phyloP scores from a whole-genome alignment of 2,797 vertebrate species.

The Onychomys leucogaster region DNA sequence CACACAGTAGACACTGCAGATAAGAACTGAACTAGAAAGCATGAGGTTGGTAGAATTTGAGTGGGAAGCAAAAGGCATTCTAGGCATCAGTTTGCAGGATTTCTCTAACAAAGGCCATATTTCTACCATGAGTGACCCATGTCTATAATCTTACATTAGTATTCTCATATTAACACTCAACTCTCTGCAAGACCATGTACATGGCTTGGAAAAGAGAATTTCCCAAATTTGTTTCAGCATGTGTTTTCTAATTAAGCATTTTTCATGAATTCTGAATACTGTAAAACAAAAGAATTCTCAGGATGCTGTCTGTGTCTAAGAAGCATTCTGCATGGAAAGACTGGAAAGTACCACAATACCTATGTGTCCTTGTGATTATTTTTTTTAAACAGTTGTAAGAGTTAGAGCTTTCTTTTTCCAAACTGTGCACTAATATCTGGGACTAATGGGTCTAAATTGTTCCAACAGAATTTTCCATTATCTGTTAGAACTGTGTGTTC shows the following conservation, averaged over 20 bases:
- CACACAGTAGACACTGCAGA: neutral
- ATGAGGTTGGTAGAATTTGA: neutral
- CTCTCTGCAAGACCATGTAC: neutral
- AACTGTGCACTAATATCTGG: neutral
- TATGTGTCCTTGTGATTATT: neutral
- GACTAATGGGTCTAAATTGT: neutral
- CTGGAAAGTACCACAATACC: neutral
- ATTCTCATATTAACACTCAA: neutral
- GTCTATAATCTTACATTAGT: slow-evolving; percentile 26
- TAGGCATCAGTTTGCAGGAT: neutral
- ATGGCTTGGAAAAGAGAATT: neutral
- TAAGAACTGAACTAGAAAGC: neutral
- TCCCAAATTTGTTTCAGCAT: slow-evolving; percentile 8
- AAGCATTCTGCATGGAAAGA: slow-evolving; percentile 11
- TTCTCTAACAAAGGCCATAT: slow-evolving; percentile 52
- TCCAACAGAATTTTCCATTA: neutral
- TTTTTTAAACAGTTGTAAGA: slow-evolving; percentile 53
- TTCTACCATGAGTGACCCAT: slow-evolving; percentile 14
- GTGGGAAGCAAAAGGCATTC: slow-evolving; percentile 50
- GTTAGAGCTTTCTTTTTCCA: neutral
- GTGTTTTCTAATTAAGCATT: neutral
- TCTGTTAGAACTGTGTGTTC: slow-evolving; percentile 8
- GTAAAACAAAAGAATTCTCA: slow-evolving; percentile 20
- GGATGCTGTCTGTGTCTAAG: neutral
- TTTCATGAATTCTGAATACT: slow-evolving; percentile 40